Percentiles rank a stretch among this genome's conserved stretches.
Conservation (phyloP, 2,113 vertebrate species). For the Rhizomys pruinosus region DNA sequence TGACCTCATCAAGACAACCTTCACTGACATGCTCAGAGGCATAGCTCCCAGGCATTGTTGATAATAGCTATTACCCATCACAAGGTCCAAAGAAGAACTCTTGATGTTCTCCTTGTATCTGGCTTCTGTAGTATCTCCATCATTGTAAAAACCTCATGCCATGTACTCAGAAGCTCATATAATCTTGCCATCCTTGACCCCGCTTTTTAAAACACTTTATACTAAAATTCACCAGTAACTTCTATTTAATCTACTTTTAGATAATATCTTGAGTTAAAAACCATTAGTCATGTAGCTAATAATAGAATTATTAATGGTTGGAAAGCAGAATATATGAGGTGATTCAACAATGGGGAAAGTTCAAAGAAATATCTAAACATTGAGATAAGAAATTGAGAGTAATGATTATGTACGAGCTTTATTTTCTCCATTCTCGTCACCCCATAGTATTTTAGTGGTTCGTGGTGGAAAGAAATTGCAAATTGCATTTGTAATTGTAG, state of each 20-base stretch:
- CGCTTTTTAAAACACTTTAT: neutral
- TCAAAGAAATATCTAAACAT: neutral
- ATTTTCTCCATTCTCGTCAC: neutral
- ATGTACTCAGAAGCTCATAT: neutral
- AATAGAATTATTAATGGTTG: neutral
- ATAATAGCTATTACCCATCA: neutral
- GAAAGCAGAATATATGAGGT: neutral
- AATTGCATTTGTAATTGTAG: conserved; percentile 28
- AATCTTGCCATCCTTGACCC: neutral
- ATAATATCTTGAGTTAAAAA: neutral
- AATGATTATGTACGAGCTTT: neutral
- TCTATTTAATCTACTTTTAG: neutral
- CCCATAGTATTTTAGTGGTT: neutral
- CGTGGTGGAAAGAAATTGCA: neutral
- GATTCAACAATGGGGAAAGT: neutral
- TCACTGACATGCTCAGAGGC: neutral
- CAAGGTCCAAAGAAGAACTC: neutral
- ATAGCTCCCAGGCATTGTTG: neutral
- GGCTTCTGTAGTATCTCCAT: neutral
- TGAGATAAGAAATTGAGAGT: neutral
- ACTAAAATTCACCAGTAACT: neutral
- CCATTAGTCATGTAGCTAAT: neutral
- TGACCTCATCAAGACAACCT: neutral
- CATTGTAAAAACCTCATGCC: neutral
- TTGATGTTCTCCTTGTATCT: neutral